phyloP scores from a whole-genome alignment of 2,797 vertebrate genomes.

The Anabacerthia variegaticeps region DNA sequence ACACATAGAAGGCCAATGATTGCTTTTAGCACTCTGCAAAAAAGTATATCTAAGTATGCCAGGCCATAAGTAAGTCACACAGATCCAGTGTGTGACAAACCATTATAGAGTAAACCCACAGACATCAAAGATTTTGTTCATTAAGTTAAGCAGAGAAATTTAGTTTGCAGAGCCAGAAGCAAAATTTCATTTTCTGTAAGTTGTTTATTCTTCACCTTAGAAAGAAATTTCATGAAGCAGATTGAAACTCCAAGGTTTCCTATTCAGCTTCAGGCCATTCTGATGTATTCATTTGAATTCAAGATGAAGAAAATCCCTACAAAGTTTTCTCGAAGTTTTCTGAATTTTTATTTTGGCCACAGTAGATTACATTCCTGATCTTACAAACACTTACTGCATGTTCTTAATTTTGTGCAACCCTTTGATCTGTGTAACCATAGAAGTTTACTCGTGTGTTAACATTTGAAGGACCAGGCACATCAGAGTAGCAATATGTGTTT shows the following conservation, averaged over 20 bases:
- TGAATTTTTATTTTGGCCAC: conserved; percentile 16
- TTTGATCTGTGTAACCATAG: conserved; percentile 35
- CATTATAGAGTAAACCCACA: neutral
- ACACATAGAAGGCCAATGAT: neutral
- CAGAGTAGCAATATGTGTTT: conserved; percentile 42
- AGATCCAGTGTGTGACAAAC: conserved; percentile 1
- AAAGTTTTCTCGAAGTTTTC: neutral
- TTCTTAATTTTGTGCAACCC: conserved; percentile 41
- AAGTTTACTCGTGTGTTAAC: conserved; percentile 45
- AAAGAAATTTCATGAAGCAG: neutral
- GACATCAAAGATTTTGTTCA: neutral
- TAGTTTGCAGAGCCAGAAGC: neutral
- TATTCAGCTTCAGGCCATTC: neutral
- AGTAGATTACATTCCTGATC: conserved; percentile 3
- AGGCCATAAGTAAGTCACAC: neutral
- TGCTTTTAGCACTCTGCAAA: neutral
- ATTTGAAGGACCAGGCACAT: conserved; percentile 11
- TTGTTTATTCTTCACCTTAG: neutral
- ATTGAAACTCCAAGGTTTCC: neutral
- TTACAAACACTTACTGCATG: conserved; percentile 22
- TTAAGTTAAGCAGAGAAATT: neutral
- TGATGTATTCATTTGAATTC: neutral
- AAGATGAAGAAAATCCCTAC: neutral
- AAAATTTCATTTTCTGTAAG: conserved; percentile 21
- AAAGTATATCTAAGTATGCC: neutral